Evolutionary conservation across 2,797 vertebrate genomes (phyloP).

Genomic region (Karalla daura): DNA sequence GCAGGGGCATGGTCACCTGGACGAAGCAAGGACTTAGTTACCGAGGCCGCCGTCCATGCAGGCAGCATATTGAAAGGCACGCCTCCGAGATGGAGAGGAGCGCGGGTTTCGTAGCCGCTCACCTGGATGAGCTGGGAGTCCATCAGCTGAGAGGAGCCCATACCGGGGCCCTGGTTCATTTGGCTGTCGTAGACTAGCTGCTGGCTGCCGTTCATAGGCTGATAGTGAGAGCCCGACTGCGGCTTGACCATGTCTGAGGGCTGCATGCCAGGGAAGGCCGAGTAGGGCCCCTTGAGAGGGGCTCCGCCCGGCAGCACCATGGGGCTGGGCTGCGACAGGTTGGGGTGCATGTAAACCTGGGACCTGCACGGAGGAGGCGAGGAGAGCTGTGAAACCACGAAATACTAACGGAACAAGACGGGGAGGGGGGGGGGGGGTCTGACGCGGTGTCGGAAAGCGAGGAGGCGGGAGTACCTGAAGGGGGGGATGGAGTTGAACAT

Average conservation of each 20-base stretch:
- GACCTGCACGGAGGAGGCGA: constrained; percentile 81
- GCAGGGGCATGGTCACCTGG: constrained; percentile 96
- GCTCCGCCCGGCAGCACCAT: constrained; percentile 96
- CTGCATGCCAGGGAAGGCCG: constrained; percentile 95
- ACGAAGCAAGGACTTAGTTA: not conserved
- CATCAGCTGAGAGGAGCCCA: constrained; percentile 96
- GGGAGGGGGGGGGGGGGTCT: too few species aligned
- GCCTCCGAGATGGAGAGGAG: too few species aligned
- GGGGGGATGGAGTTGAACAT: constrained; percentile 97
- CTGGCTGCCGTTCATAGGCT: constrained; percentile 96
- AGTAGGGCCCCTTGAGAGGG: constrained; percentile 94
- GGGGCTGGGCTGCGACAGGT: constrained; percentile 94
- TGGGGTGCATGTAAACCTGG: constrained; percentile 99
- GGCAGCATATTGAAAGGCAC: too few species aligned
- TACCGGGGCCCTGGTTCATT: constrained; percentile 91
- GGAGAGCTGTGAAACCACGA: not conserved
- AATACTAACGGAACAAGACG: not conserved
- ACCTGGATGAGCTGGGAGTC: constrained; percentile 99
- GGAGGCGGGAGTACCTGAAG: constrained; percentile 86
- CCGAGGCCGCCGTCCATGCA: not conserved
- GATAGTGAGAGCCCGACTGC: constrained; percentile 95
- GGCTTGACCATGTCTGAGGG: constrained; percentile 97
- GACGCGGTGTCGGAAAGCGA: not conserved
- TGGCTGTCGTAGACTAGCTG: constrained; percentile 93
- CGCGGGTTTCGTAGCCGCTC: constrained; percentile 14